Conservation (phyloP, 2,888 invertebrate genomes). For the Oscheius sp. region DNA sequence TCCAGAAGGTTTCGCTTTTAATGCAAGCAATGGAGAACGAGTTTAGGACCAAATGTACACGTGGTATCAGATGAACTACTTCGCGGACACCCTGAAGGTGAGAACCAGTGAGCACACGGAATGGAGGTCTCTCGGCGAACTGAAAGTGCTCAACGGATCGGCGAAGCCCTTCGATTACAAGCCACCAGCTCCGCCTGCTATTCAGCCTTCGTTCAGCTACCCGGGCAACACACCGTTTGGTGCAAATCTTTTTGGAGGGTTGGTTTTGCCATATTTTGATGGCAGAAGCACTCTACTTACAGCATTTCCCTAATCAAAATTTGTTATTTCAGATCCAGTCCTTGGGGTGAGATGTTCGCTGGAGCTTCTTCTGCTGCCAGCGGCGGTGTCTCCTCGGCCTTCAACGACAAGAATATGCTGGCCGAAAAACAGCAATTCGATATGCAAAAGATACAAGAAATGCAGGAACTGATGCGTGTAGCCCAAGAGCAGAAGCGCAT, state of each 20-base stretch:
- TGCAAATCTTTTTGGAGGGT: constrained; percentile 9
- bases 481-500: background rate
- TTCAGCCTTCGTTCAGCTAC: background rate
- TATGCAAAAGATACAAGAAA: background rate
- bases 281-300: too few species aligned
- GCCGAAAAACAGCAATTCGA: constrained; percentile 37
- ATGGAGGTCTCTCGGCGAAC: constrained; percentile 21
- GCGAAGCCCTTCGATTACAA: constrained; percentile 27
- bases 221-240: background rate
- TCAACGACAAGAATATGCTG: constrained; percentile 45
- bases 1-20: constrained; percentile 7
- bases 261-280: too few species aligned
- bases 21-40: too few species aligned
- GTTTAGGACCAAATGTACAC: constrained; percentile 28
- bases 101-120: background rate
- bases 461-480: background rate
- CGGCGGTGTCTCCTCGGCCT: constrained; percentile 1
- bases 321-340: background rate
- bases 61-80: constrained; percentile 24
- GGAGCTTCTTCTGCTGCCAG: too few species aligned
- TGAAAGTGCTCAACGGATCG: constrained; percentile 16
- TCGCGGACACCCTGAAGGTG: constrained; percentile 25
- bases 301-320: too few species aligned
- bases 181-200: constrained; percentile 10
- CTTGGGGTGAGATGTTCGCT: constrained; percentile 23